Evolutionary conservation across 2,113 vertebrate genomes (phyloP), one percentile per base, ranked within the genome.

Genomic region (Sinocyclocheilus anshuiensis): DNA sequence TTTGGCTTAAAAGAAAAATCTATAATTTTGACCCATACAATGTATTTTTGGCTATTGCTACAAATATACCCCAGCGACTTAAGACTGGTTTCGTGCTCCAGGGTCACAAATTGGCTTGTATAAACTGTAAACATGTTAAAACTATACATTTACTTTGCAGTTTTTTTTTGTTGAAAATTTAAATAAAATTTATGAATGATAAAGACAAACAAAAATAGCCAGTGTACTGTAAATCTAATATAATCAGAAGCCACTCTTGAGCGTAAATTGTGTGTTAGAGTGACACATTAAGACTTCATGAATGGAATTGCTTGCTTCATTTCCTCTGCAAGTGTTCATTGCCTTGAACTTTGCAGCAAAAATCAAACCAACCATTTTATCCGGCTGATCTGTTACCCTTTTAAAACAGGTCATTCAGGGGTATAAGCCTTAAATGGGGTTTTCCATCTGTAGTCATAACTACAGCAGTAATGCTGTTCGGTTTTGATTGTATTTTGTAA

Each of bases 401-500:
- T 48, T 75, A 75, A 75, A 75, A 24, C 12, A 75, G 72, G 72
- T 48, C 72, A 75, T 75, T 48, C 72, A 75, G 22, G 11, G 72
- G 39, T 75, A 48, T 75, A 75, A 48, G 22, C 42, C 72, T 45
- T 75, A 24, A 75, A 75, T 48, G 72, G 5, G 5, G n/a, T 74
- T 42, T n/a, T 15, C 29, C 11, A 74, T 74, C 39, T 74, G 39
- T 11, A 24, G 39, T n/a, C 72, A 48, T 75, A 75, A 75, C 42
- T 75, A 75, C 72, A 48, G n/a, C 42, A 42, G 39, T 48, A 48
- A 48, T 75, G 2, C 42, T 48, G 26, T 39, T 36, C 57, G 9
- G 26, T 77, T 74, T 45, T 22, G 57, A 89, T 90, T 90, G 36
- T 45, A 67, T 45, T 63, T 61, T 82, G 22, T 4, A 24, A 90